Base-by-base conservation (phyloP, 1,140 invertebrate species). In the Rhopalosiphum padi region DNA sequence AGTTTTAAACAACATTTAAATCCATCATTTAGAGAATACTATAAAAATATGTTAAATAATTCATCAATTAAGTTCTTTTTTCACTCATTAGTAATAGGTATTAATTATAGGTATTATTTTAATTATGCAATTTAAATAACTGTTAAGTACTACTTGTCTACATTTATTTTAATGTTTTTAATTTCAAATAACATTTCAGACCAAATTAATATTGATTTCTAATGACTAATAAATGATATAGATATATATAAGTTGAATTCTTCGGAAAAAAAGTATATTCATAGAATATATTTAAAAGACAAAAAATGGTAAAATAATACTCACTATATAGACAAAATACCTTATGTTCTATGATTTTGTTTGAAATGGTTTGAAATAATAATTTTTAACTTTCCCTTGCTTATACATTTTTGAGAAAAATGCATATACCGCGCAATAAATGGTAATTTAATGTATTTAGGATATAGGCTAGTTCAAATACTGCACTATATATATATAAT, bases 11-110 rank as follows among this genome's bases (percentile, higher is more conserved):
- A 11, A 53, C 37, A 53, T 55, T 55, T 18, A 89, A 89, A 25
- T 89, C 21, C 35, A 89, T 22, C 35, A 89, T 89, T 55, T 53
- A 25, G 3, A 55, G 35, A 89, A 83, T 83, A 89, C 51, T 55
- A 37, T 89, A 55, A 37, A 53, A 37, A 55, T 53, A 37, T 89
- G 51, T 41, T 53, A 89, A 48, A 46, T 51, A 88, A 88, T 88
- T 48, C 46, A 48, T 41, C 37, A n/a, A 77, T 77, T 77, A n/a
- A 35, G n/a, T 77, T 77, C n/a, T 77, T 77, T 30, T 35, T 77
- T n/a, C 30, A 77, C 30, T 77, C 9, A 77, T 77, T 77, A 68
- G 60, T n/a, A 77, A 77, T 15, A 18, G 30, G 37, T 25, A 25
- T 85, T 85, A 85, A 83, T 83, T 37, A 37, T 37, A 83, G 22